Evolutionary conservation across 2,888 invertebrate genomes (phyloP), one percentile per base, ranked within the genome.

Genomic region (Drosophila limbata): DNA sequence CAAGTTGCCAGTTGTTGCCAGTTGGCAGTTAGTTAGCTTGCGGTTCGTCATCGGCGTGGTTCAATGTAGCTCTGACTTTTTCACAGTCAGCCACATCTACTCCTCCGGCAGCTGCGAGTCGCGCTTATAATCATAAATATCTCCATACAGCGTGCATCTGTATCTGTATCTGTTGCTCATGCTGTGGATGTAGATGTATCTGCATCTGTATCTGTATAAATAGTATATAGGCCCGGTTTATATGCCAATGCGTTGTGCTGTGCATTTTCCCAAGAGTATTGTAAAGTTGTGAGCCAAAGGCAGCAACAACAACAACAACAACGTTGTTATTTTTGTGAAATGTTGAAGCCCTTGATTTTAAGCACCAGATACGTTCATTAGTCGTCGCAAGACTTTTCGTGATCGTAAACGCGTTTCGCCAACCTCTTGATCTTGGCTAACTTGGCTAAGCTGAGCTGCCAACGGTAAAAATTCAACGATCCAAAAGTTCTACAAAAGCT

Each of bases 271-370:
- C 84, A 84, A 84, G 84, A 84, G 90, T 84, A 88, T 75, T 81
- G 76, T 75, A 73, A 78, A 76, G 62, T 73, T 69, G 77, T 68
- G 67, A 66, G 62, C 69, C 69, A 15, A 76, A 59, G 35, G 60
- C 63, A 56, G 42, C 64, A 44, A 19, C 67, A 57, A 21, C 64
- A 31, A 17, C 52, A 48, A 21, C 66, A 42, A 17, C 61, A 28
- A 9, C 50, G 28, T 28, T 60, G 57, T 44, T 60, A 73, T 80
- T 89, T 89, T 90, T 90, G 90, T 90, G 90, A 90, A 90, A 90
- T 88, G 89, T 82, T 81, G 87, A 73, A 90, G 90, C 91, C 90
- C 91, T 91, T 91, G 91, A 91, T 91, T 90, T 90, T 88, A 83
- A 89, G 86, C 89, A 88, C 74, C 79, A 82, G 88, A 84, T 87